Base-by-base conservation (phyloP, 2,888 invertebrate species). In the Muschampia plurimacula region DNA sequence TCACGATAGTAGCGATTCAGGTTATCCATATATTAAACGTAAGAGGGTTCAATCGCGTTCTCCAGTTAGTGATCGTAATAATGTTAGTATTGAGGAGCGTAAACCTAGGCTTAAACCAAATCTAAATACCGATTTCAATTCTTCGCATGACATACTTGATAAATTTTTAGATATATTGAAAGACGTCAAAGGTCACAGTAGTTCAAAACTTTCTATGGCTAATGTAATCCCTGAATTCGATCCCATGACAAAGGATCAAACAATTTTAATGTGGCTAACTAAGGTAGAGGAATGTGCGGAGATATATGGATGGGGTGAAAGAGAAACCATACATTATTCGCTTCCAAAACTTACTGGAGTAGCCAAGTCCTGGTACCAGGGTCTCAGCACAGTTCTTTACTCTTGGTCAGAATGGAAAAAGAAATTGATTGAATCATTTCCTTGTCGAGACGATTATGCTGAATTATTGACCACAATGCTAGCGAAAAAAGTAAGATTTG, bases 191-290 rank as follows among this genome's bases (percentile, higher is more conserved):
- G 46, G 46, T 46, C 10, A 46, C 12, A 46, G 12, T 46, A 46
- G 46, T 46, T 46, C 46, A 46, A 46, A 46, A 46, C 46, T 46
- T 10, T 46, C 46, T 46, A 46, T 46, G 46, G 46, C 46, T 55
- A 67, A 67, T 28, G 57, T 67, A 4, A 57, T 67, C 15, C 67
- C 74, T 0, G 74, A 74, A 32, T 74, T 74, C 57, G 74, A 74
- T 22, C 74, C 74, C 8, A 59, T 67, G 71, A 62, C 32, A 4
- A 70, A 67, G 39, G 59, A 67, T n/a, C 67, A 67, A 22, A 57
- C 67, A 12, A 59, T 67, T 39, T 36, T 39, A 62, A 62, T 39
- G 10, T 64, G 44, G 63, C 9, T 63, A 9, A 44, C 22, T 44
- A 64, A 64, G 22, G 63, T 59, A 2, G 32, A 59, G 22, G 59